These are phyloP conservation scores for Lymantria monacha DNA, from an alignment of 2,888 invertebrate genomes.

Conservation along the genomic window DNA sequence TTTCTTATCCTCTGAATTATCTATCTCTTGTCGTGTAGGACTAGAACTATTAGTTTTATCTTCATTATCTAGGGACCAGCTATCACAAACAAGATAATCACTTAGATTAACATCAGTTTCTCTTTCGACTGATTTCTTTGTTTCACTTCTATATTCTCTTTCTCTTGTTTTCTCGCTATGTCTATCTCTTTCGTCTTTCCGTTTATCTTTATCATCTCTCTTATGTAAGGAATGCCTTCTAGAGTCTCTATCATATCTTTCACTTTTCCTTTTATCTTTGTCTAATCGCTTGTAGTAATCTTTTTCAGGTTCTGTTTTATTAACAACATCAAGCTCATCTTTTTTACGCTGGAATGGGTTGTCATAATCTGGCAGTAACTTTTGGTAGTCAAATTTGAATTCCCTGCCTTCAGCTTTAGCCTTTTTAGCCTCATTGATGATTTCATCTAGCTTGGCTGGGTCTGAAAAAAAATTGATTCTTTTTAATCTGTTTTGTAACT, in stretches of 20 bases:
- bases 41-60: constrained; percentile 52
- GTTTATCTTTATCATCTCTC: constrained; percentile 29
- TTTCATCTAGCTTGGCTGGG: constrained; percentile 65
- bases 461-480: constrained; percentile 45
- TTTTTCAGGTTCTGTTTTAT: constrained; percentile 28
- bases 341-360: constrained; percentile 73
- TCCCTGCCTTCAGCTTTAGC: constrained; percentile 65
- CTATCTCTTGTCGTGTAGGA: constrained; percentile 34
- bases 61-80: constrained; percentile 75
- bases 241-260: constrained; percentile 33
- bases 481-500: neutral
- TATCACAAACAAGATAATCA: constrained; percentile 74
- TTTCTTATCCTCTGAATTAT: neutral
- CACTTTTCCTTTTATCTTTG: constrained; percentile 27
- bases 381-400: constrained; percentile 73
- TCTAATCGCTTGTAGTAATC: constrained; percentile 12
- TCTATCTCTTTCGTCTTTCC: constrained; percentile 31
- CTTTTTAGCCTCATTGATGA: constrained; percentile 70
- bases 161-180: constrained; percentile 32
- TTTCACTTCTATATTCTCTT: constrained; percentile 26
- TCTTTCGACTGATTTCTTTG: constrained; percentile 27
- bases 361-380: constrained; percentile 67
- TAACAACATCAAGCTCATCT: constrained; percentile 37
- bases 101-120: constrained; percentile 66
- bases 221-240: constrained; percentile 22